Evolutionary conservation across 2,888 invertebrate species (phyloP), one percentile per base, ranked within the genome.

Genomic region (Operophtera brumata): DNA sequence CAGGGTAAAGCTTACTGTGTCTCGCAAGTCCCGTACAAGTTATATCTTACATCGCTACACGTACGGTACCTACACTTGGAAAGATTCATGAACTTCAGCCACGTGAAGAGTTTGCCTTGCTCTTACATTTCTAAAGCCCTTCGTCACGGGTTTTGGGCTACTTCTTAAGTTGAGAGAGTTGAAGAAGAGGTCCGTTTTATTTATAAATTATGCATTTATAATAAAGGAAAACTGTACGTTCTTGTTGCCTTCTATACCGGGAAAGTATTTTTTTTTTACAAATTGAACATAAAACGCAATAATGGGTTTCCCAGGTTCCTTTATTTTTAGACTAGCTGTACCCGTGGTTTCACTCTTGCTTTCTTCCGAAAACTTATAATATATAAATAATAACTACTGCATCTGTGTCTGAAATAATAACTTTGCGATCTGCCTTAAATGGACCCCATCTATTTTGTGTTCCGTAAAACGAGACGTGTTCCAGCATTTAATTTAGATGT

Each of bases 401-500:
- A 28, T 11, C 53, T 69, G 62, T 46, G 60, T 63, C 20, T 20
- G n/a, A n/a, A n/a, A n/a, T 20, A 4, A 20, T 20, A 20, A 3
- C 20, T 20, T 20, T 20, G 20, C 2, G 20, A n/a, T 64, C 49
- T 66, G 45, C 62, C 51, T 47, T 39, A 61, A 63, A 54, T 61
- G 42, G 62, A 57, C 59, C 59, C 66, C 61, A 61, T 40, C 54
- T 20, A 20, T 20, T 20, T 4, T 20, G 59, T 54, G 57, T 56
- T 59, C 47, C 57, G 47, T 59, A 64, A 69, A 73, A 67, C 66
- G 62, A 68, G 67, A 75, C 78, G 78, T 81, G 84, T 69, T 69
- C 62, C 59, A 67, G 80, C 80, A 82, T 83, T 78, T 77, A 83
- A 84, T 83, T 82, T 76, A 70, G 77, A 77, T 75, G 74, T 73